Conservation (phyloP, 2,888 invertebrate species). For the Sarcophaga variegata region DNA sequence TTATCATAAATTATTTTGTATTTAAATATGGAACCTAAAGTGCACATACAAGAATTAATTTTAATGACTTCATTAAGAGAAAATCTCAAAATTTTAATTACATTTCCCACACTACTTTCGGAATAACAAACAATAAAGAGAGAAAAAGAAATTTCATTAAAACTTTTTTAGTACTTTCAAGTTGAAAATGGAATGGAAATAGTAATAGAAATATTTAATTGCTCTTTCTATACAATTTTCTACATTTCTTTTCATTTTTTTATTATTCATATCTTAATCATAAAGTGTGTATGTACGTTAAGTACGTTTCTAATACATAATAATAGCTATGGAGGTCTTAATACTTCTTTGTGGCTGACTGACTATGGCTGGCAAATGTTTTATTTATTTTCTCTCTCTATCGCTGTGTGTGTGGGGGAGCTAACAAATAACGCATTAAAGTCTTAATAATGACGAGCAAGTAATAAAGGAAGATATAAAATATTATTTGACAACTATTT, state of each 20-base stretch:
- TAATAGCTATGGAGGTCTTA: neutral
- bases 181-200: neutral
- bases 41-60: neutral
- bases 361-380: neutral
- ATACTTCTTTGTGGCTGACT: slow-evolving; percentile 15
- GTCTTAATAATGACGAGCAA: slow-evolving; percentile 36
- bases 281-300: too few relatives aligned
- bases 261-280: neutral
- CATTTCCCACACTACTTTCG: neutral
- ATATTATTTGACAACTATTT: slow-evolving; percentile 57
- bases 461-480: slow-evolving; percentile 33
- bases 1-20: neutral
- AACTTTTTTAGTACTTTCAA: neutral
- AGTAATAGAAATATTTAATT: neutral
- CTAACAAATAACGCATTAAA: slow-evolving; percentile 14
- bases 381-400: neutral
- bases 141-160: neutral
- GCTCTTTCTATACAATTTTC: neutral
- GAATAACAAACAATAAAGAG: neutral
- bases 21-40: neutral
- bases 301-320: neutral
- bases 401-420: slow-evolving; percentile 26
- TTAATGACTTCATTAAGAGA: neutral
- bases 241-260: neutral
- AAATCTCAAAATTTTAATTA: neutral